Conservation (phyloP, 2,113 vertebrate genomes). For the Patagioenas fasciata region DNA sequence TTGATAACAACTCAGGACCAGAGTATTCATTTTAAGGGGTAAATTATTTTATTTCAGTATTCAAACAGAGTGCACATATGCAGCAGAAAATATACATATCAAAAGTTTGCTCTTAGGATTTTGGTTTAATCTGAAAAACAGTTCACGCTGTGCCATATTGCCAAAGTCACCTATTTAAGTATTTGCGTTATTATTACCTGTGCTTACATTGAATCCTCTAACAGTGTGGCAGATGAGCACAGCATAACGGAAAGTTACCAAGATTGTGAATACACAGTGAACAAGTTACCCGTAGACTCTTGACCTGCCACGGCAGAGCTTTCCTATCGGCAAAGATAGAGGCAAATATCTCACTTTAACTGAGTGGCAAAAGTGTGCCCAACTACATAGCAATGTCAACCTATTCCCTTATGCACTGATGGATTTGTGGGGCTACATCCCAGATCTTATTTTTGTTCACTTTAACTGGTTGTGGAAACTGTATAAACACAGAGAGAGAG, state of each 20-base stretch:
- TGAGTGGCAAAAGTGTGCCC: neutral
- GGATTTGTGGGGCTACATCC: neutral
- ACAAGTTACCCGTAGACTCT: neutral
- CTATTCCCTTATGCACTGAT: neutral
- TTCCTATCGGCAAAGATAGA: neutral
- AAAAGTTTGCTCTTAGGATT: neutral
- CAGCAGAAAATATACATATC: neutral
- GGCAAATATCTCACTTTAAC: neutral
- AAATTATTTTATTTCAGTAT: neutral
- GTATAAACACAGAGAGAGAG: neutral
- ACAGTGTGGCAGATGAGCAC: neutral
- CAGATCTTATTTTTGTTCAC: neutral
- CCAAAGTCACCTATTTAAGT: neutral
- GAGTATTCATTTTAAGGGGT: neutral
- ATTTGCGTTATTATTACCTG: neutral
- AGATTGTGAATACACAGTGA: neutral
- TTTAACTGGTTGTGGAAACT: neutral
- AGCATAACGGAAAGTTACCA: neutral
- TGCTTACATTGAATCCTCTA: neutral
- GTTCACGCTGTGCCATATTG: neutral
- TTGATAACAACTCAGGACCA: neutral
- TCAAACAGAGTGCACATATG: neutral
- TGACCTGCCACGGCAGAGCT: neutral
- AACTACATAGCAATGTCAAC: neutral
- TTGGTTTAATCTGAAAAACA: neutral